Base-by-base conservation (phyloP, 2,797 vertebrate genomes). In the Chanos chanos region DNA sequence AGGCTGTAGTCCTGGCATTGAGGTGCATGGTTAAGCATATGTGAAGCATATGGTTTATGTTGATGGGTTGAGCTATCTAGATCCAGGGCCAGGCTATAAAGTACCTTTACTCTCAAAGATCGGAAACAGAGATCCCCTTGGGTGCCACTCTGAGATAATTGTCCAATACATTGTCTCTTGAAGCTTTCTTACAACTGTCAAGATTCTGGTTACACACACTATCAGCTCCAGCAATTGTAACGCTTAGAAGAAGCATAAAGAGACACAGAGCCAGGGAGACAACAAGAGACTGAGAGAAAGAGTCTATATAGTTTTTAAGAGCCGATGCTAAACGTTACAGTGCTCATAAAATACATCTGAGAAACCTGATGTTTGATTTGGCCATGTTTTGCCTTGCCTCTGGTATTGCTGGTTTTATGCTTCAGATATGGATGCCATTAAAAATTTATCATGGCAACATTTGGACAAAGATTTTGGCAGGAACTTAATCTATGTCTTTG, bases 331-430 rank as follows among this genome's bases (percentile, higher is more conserved):
- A 85, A 81, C 52, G 73, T 81, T 81, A 77, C 81, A 70, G 78
- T 77, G 76, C 75, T 76, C 71, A 77, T 80, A 81, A 84, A 84
- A 81, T 85, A 84, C 77, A 85, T 79, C 83, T 82, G 66, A 77
- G 81, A 75, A 86, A 82, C 80, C 73, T 79, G 82, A 78, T 86
- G 77, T 86, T 85, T 84, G 73, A 77, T 79, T 86, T 84, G 80
- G 84, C 74, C 8, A 9, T 12, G 65, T 61, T 49, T 24, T 44
- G 51, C 73, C 77, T 73, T 79, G 74, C 78, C 75, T 73, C 73
- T 61, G 75, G 72, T 76, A 75, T 71, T 44, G 61, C 79, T 33
- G 73, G 59, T 64, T 72, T 52, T 70, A 82, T 68, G 33, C 61
- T 73, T 66, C 71, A 75, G 59, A 77, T 82, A 74, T 10, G 39